Conservation (phyloP, 64 coral and sea anemone species). For the Stylophora pistillata region DNA sequence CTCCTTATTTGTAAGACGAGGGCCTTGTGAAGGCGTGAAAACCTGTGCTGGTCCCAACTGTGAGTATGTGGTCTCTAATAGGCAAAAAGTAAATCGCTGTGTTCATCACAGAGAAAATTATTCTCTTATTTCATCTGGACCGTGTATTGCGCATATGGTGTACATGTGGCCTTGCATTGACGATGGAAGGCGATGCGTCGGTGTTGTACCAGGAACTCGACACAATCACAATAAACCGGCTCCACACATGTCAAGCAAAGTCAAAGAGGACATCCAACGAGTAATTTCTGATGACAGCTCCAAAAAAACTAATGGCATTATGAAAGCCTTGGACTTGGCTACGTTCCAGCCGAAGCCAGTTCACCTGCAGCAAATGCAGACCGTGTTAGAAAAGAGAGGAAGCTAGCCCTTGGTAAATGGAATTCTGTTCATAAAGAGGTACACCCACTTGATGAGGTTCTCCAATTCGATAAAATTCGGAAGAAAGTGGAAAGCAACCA, state of each 20-base stretch:
- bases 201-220: slow-evolving; percentile 39
- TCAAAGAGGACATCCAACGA: slow-evolving; percentile 52
- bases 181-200: slow-evolving; percentile 53
- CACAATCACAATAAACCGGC: slow-evolving; percentile 40
- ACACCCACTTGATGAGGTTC: not conserved
- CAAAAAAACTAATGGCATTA: slow-evolving; percentile 46
- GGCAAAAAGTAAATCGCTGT: slow-evolving; percentile 50
- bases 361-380: slow-evolving; percentile 43
- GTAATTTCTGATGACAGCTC: slow-evolving; percentile 44
- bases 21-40: slow-evolving; percentile 49
- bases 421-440: slow-evolving; percentile 31
- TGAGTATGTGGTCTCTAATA: slow-evolving; percentile 35
- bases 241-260: slow-evolving; percentile 55
- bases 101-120: slow-evolving; percentile 24
- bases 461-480: slow-evolving; percentile 10
- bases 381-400: slow-evolving; percentile 55
- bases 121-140: slow-evolving; percentile 38
- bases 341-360: slow-evolving; percentile 51
- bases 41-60: slow-evolving; percentile 32
- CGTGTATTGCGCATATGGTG: slow-evolving; percentile 17
- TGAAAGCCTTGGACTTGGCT: slow-evolving; percentile 47
- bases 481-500: not conserved
- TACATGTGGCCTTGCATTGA: slow-evolving; percentile 57
- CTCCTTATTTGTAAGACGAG: slow-evolving; percentile 7
- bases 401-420: slow-evolving; percentile 41